Conservation (phyloP, 2,797 vertebrate species). For the Mormyrus hasselquistii region DNA sequence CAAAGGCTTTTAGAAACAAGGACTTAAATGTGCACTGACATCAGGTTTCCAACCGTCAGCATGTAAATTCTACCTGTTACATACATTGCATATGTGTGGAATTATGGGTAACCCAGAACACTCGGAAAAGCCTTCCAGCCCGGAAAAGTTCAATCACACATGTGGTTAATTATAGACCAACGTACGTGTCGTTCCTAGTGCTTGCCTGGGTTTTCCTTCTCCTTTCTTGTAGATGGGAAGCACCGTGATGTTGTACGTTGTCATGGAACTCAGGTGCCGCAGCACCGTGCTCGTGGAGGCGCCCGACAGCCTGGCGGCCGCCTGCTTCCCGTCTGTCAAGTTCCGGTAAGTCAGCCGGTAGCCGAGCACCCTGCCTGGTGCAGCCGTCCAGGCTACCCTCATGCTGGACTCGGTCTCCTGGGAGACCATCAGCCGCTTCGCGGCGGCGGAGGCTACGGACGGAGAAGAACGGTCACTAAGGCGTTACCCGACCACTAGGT, state of each 20-base stretch:
- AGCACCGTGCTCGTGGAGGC: conserved; percentile 64
- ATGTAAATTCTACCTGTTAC: conserved; percentile 8
- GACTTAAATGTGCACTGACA: background rate
- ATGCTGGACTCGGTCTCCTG: conserved; percentile 82
- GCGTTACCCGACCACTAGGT: background rate
- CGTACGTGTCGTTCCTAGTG: conserved; percentile 93
- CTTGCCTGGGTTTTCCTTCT: conserved; percentile 91
- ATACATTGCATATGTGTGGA: conserved; percentile 20
- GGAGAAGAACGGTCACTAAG: background rate
- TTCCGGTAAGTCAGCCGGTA: conserved; percentile 78
- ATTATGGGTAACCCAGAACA: background rate
- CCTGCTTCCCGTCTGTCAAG: conserved; percentile 62
- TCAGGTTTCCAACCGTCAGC: conserved; percentile 46
- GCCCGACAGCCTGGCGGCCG: conserved; percentile 65
- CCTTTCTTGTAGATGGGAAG: conserved; percentile 81
- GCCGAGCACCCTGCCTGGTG: conserved; percentile 73
- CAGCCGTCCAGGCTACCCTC: conserved; percentile 74
- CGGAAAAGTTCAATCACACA: conserved; percentile 40
- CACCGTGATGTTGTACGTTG: conserved; percentile 77
- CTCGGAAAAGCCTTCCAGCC: conserved; percentile 30
- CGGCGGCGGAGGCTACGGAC: conserved; percentile 65
- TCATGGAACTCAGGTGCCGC: conserved; percentile 72
- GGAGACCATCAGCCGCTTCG: conserved; percentile 66
- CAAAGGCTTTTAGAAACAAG: background rate
- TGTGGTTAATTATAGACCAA: conserved; percentile 62